Evolutionary conservation across 2,797 vertebrate species (phyloP), one percentile per base, ranked within the genome.

Genomic region (Cossypha niveicapilla): DNA sequence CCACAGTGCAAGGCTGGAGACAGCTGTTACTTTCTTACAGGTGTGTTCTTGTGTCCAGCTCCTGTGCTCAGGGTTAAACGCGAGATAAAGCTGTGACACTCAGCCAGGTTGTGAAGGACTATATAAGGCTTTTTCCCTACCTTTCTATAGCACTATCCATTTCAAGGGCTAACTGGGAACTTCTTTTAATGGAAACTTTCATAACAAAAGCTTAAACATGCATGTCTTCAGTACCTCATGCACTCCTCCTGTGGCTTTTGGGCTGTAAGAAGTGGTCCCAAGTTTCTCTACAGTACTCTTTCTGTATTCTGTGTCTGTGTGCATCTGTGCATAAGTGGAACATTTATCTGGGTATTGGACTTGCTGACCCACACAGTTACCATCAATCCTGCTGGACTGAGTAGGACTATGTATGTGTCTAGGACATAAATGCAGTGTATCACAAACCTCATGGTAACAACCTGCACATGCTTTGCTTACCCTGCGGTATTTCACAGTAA

Each of bases 261-360:
- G 68, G 39, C 39, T 62, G 45, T 32, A 21, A 45, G 22, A 30
- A 48, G 5, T 71, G 32, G 13, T 86, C 34, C 39, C 37, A 39
- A 16, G 22, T 24, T 81, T 30, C 25, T 48, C 10, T 61, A 22
- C 4, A 67, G 42, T 23, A 41, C 6, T 45, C 10, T 44, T 50
- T 14, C 13, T 11, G 32, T 16, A 22, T 28, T 82, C 53, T 48
- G 39, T 58, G 12, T 25, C 14, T 23, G 9, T 18, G 50, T 51
- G 9, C 8, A 6, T 22, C 13, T 19, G 4, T 18, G 5, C 2
- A 0, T 27, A 76, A 56, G 2, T 24, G 32, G 24, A 67, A 66
- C 63, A 60, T 13, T 5, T 75, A 53, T 25, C 22, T 48, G 22
- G 7, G 19, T 72, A 72, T 3, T 57, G 19, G 25, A 32, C 34